phyloP scores from a whole-genome alignment of 2,888 invertebrate genomes.

The Melieria omissa region DNA sequence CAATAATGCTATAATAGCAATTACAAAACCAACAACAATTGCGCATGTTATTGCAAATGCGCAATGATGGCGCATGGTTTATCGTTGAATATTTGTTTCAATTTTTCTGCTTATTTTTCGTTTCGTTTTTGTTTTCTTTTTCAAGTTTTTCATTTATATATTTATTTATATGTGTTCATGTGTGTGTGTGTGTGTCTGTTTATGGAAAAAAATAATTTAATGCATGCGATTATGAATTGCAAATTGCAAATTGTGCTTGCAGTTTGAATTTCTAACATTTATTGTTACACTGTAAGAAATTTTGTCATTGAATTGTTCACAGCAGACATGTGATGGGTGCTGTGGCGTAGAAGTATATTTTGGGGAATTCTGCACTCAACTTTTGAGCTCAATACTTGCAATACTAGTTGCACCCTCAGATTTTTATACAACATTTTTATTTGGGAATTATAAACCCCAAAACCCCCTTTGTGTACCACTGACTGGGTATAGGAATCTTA shows the following conservation, averaged over 20 bases:
- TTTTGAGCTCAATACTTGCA: no score
- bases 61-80: conserved; percentile 18
- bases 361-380: no score
- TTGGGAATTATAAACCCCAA: no score
- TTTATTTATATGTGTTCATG: no score
- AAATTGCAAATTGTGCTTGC: conserved; percentile 35
- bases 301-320: no score
- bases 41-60: conserved; percentile 1
- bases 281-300: no score
- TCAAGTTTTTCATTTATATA: conserved; percentile 7
- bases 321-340: no score
- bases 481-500: no score
- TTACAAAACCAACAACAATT: background rate
- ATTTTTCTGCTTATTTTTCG: conserved; percentile 10
- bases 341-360: no score
- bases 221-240: conserved; percentile 42
- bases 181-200: background rate
- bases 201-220: conserved; percentile 36
- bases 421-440: no score
- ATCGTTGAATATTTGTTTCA: background rate
- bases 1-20: background rate
- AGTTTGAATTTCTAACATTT: conserved; percentile 26
- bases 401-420: no score
- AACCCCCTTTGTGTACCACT: no score
- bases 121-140: background rate